These are phyloP conservation scores for Halcyon smyrnensis DNA, from an alignment of 2,797 vertebrate genomes.

Conservation along the genomic window DNA sequence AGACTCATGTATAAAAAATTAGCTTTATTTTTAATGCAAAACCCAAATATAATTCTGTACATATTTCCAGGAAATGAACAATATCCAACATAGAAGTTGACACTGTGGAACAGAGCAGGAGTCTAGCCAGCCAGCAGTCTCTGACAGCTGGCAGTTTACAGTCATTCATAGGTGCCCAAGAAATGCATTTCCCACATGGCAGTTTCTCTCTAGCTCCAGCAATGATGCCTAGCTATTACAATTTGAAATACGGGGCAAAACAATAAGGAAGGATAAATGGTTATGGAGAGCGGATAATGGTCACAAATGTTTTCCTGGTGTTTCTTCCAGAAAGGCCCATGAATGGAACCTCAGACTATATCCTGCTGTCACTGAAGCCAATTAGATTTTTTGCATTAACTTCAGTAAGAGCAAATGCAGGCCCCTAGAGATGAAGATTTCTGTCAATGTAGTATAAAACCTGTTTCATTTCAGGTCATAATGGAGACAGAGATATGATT, in stretches of 20 bases:
- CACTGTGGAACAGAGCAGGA: not conserved
- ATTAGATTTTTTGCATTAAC: constrained; percentile 63
- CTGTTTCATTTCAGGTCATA: constrained; percentile 43
- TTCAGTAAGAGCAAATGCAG: constrained; percentile 61
- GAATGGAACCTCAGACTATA: not conserved
- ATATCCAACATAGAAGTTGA: not conserved
- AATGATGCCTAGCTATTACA: not conserved
- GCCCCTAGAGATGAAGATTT: constrained; percentile 44
- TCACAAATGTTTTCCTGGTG: not conserved
- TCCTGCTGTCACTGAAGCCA: constrained; percentile 49
- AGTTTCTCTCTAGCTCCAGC: not conserved
- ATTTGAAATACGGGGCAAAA: not conserved
- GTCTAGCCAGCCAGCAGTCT: not conserved
- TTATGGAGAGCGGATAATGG: not conserved
- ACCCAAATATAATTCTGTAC: not conserved
- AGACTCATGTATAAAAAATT: not conserved
- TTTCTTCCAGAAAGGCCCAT: not conserved
- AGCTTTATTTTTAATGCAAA: not conserved
- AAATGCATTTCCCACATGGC: not conserved
- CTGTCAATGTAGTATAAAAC: constrained; percentile 58
- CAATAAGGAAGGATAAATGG: not conserved
- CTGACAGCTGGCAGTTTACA: not conserved
- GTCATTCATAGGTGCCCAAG: not conserved
- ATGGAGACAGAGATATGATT: constrained; percentile 20
- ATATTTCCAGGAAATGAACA: not conserved